Base-by-base conservation (phyloP, 1,140 invertebrate genomes). In the Dryas iulia region DNA sequence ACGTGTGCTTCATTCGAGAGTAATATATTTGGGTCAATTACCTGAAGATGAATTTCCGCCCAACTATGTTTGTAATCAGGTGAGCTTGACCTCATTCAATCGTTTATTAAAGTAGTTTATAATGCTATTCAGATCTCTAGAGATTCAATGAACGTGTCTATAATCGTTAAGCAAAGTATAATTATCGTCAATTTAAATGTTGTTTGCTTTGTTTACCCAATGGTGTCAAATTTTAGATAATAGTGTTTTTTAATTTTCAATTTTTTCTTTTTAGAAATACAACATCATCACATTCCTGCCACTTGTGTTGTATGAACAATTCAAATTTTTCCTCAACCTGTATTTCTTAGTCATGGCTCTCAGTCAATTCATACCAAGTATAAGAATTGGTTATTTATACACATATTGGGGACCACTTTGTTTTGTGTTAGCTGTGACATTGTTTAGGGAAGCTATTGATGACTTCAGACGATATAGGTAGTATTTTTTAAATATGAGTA, bases 341-440 rank as follows among this genome's bases (percentile, higher is more conserved):
- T 99, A 99, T 83, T 99, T 99, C 92, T 93, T 99, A 52, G 93
- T 99, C 39, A 99, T 99, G 98, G 98, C 99, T 2, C 94, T 96
- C 23, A 98, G 97, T 81, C 99, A 99, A 87, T 99, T 99, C 87
- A 97, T 99, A 86, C 98, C 98, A 28, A 97, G 97, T 76, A 96
- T 99, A 71, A 94, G 97, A 80, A 98, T 99, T 87, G 98, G 99
- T 6, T 99, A 99, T 89, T 94, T 99, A 4, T 99, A 99, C 88
- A 99, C 99, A 11, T 99, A 99, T 91, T 99, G 99, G 99, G 98
- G 98, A 72, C 99, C 99, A 71, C 89, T 99, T 73, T 96, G 97
- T 77, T 99, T 99, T 94, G 99, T 99, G 23, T 92, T 99, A 56
- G 95, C 96, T 77, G 98, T 99, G 8, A 99, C 99, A 25, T 95